Evolutionary conservation across 2,888 invertebrate genomes (phyloP).

Genomic region (Pyrochroa serraticornis): DNA sequence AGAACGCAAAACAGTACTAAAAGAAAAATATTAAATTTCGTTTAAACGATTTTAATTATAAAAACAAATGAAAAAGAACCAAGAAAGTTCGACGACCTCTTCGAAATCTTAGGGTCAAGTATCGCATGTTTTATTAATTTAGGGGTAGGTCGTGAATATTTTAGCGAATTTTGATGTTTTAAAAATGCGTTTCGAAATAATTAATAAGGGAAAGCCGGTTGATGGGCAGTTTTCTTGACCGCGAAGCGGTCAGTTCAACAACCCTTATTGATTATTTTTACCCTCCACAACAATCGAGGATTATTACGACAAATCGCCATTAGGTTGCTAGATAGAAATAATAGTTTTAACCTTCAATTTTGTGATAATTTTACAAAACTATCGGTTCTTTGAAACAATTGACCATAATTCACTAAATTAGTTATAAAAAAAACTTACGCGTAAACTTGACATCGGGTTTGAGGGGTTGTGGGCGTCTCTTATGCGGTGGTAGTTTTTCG

Average conservation of each 20-base stretch:
- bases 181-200: neutral
- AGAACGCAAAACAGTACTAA: neutral
- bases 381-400: too few relatives aligned
- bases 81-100: constrained; percentile 1
- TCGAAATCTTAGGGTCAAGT: neutral
- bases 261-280: constrained; percentile 25
- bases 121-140: constrained; percentile 5
- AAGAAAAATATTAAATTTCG: too few relatives aligned
- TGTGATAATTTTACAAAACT: too few relatives aligned
- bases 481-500: constrained; percentile 62
- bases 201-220: neutral
- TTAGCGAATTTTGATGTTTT: neutral
- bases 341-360: neutral
- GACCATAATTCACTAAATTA: neutral
- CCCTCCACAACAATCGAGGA: constrained; percentile 9
- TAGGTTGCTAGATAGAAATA: too few relatives aligned
- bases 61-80: neutral
- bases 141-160: constrained; percentile 1
- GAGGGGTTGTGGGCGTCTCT: constrained; percentile 63
- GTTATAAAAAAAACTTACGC: constrained; percentile 44
- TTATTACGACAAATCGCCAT: neutral
- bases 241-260: constrained; percentile 23
- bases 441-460: constrained; percentile 63
- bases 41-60: too few relatives aligned
- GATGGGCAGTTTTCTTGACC: constrained; percentile 9